Evolutionary conservation across 2,797 vertebrate species (phyloP), one percentile per base, ranked within the genome.

Genomic region (Semaprochilodus insignis): DNA sequence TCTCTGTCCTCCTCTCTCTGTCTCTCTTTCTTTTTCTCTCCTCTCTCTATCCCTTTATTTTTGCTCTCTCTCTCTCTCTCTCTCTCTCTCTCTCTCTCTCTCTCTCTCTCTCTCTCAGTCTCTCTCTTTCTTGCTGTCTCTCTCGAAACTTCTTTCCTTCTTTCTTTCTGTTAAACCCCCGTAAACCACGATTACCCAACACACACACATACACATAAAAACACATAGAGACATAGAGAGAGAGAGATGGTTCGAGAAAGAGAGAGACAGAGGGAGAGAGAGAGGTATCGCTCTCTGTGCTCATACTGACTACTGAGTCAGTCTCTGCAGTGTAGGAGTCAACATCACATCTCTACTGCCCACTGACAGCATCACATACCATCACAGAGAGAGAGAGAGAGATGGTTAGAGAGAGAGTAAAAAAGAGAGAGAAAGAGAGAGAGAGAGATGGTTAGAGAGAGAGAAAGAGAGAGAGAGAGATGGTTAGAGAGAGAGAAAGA

Each of bases 121-220:
- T 15, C 14, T 15, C 14, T 15, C 48, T 51, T 10, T 51, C 48
- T 8, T 10, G 4, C 48, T 79, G 57, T 51, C 62, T 55, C 66
- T 83, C 70, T 62, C 52, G 67, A 34, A 51, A 27, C 11, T 65
- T 65, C 21, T 70, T 67, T 16, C 57, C 27, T 55, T 72, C 36
- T 63, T 25, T 59, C 69, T n/a, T 19, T 36, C 73, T 23, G 67
- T 70, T 69, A 44, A 69, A 69, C 66, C 40, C 8, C 51, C 6
- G 21, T 76, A 27, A 55, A 10, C n/a, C 25, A 63, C 60, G 31
- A 63, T 63, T 63, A 63, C 23, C 59, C 59, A 8, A 62, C 48
- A 2, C 48, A 7, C 23, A 52, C 75, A 60, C 31, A 59, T 66
- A 70, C 31, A 59, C 27, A 59, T 66, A 67, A 44, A 57, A 48